phyloP scores from a whole-genome alignment of 2,888 invertebrate genomes.

The Drosophila prolongata region DNA sequence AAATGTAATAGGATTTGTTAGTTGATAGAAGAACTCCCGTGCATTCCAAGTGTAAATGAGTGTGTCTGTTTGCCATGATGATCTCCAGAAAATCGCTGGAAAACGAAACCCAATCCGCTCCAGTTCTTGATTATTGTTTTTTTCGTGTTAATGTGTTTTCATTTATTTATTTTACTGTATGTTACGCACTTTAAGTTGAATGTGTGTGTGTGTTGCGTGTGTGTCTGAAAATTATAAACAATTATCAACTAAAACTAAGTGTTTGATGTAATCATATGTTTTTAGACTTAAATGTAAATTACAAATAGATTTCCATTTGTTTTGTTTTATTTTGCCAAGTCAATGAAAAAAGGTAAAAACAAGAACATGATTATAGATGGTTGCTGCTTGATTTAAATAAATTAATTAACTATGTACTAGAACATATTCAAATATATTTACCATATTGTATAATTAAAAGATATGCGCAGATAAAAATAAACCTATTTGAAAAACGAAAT shows the following conservation, averaged over 20 bases:
- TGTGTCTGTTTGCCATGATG: conserved; percentile 34
- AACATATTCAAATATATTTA: conserved; percentile 48
- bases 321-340: conserved; percentile 55
- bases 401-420: conserved; percentile 46
- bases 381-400: conserved; percentile 60
- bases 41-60: conserved; percentile 35
- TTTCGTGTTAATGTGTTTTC: conserved; percentile 68
- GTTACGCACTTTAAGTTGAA: conserved; percentile 46
- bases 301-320: conserved; percentile 47
- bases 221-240: conserved; percentile 55
- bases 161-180: conserved; percentile 72
- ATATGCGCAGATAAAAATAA: conserved; percentile 63
- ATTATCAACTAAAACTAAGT: conserved; percentile 67
- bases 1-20: conserved; percentile 32
- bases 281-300: conserved; percentile 69
- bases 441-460: conserved; percentile 65
- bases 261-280: conserved; percentile 50
- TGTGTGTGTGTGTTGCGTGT: conserved; percentile 33
- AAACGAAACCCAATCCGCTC: conserved; percentile 37
- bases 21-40: conserved; percentile 22
- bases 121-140: conserved; percentile 35
- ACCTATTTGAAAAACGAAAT: conserved; percentile 44
- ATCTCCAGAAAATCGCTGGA: conserved; percentile 38
- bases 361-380: conserved; percentile 48
- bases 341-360: conserved; percentile 42